Conservation (phyloP, 2,797 vertebrate species). For the Sebastes cheni region DNA sequence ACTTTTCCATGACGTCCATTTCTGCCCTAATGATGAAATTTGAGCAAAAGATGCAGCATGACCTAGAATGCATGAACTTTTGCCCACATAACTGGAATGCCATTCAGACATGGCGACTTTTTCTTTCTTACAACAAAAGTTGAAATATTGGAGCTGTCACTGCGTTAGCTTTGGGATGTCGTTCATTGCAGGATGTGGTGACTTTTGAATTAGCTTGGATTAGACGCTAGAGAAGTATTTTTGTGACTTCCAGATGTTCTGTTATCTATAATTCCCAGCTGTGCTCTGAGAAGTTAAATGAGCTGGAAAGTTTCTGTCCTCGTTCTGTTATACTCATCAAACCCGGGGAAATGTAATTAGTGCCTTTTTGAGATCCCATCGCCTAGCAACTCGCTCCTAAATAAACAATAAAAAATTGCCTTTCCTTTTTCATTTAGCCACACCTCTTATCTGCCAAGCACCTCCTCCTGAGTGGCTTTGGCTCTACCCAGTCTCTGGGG, state of each 20-base stretch:
- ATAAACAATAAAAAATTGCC: conserved; percentile 66
- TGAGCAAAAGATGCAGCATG: conserved; percentile 20
- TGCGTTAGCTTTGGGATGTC: conserved; percentile 63
- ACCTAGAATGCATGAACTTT: conserved; percentile 38
- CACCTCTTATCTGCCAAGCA: conserved; percentile 69
- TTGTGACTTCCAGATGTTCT: conserved; percentile 81
- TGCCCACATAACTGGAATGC: conserved; percentile 43
- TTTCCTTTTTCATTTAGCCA: conserved; percentile 68
- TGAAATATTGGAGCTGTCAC: conserved; percentile 63
- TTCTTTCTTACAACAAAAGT: conserved; percentile 23
- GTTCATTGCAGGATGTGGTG: conserved; percentile 73
- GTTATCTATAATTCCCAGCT: conserved; percentile 82
- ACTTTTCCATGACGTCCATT: conserved; percentile 21
- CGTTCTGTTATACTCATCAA: conserved; percentile 80
- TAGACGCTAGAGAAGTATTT: conserved; percentile 73
- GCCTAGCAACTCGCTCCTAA: conserved; percentile 73
- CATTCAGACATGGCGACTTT: conserved; percentile 35
- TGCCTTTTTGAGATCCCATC: conserved; percentile 71
- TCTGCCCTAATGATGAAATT: conserved; percentile 16
- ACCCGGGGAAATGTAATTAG: conserved; percentile 79
- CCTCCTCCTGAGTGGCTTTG: conserved; percentile 63
- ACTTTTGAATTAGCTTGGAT: conserved; percentile 74
- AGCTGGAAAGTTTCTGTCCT: conserved; percentile 78
- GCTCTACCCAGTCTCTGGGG: conserved; percentile 73
- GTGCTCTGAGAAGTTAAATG: conserved; percentile 78